Conservation (phyloP, 2,888 invertebrate genomes). For the Steinernema hermaphroditum region DNA sequence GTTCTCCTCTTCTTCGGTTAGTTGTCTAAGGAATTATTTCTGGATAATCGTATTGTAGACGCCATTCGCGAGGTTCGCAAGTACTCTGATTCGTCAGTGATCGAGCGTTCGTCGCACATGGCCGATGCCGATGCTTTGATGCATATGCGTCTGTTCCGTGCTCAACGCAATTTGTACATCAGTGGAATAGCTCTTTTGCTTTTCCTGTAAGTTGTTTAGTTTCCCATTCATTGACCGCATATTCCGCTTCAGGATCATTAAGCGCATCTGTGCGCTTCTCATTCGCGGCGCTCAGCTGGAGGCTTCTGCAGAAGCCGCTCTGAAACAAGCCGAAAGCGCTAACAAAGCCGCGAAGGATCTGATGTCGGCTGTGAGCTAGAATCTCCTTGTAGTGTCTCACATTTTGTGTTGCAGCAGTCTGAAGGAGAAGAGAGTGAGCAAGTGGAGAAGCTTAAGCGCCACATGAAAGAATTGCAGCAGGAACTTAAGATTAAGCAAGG, state of each 20-base stretch:
- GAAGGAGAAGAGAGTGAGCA: conserved; percentile 29
- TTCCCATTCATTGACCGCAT: not conserved
- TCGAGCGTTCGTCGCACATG: conserved; percentile 64
- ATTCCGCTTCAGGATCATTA: conserved; percentile 42
- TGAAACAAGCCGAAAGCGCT: conserved; percentile 90
- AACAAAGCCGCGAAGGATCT: conserved; percentile 78
- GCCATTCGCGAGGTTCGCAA: conserved; percentile 91
- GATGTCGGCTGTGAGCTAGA: conserved; percentile 60
- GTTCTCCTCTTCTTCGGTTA: conserved; percentile 80
- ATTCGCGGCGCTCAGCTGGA: conserved; percentile 73
- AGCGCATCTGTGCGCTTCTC: conserved; percentile 77
- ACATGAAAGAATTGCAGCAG: conserved; percentile 41
- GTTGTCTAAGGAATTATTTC: conserved; percentile 13
- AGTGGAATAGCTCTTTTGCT: conserved; percentile 95
- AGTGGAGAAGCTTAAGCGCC: conserved; percentile 37
- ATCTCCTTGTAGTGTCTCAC: not conserved
- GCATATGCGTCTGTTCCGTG: conserved; percentile 90
- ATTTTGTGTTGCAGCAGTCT: not conserved
- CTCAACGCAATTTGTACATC: conserved; percentile 97
- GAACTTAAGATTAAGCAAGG: conserved; percentile 58
- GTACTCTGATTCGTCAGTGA: conserved; percentile 72
- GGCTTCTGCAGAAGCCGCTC: conserved; percentile 84
- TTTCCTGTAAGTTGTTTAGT: conserved; percentile 72
- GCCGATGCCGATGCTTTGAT: conserved; percentile 82
- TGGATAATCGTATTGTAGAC: conserved; percentile 72